Conservation (phyloP, 2,113 vertebrate species). For the Phainopepla nitens region DNA sequence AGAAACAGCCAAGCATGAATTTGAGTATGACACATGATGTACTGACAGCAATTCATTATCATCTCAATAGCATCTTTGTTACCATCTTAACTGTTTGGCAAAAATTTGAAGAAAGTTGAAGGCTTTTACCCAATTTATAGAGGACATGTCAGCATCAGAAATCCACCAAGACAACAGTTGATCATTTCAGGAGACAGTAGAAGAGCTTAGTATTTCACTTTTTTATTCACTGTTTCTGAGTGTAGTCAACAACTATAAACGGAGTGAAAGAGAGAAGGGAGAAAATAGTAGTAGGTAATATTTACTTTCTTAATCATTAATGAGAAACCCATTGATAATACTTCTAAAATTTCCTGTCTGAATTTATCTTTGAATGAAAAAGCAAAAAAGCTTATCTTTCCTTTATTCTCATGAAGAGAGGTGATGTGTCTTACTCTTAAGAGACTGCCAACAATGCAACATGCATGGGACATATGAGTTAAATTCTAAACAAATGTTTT, state of each 20-base stretch:
- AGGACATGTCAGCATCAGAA: neutral
- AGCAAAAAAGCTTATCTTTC: rapidly evolving
- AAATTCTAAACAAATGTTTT: neutral
- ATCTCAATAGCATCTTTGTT: neutral
- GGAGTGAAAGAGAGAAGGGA: neutral
- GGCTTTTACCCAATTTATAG: neutral
- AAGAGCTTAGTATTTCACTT: neutral
- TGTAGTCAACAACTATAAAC: neutral
- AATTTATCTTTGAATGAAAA: neutral
- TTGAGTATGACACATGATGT: neutral
- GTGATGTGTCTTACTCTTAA: neutral
- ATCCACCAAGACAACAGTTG: neutral
- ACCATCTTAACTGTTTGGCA: neutral
- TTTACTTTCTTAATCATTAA: neutral
- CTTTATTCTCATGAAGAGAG: neutral
- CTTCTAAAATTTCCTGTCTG: neutral
- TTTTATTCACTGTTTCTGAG: neutral
- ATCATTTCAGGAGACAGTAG: neutral
- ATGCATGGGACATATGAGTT: neutral
- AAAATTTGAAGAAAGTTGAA: neutral
- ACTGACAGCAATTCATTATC: neutral
- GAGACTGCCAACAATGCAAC: neutral
- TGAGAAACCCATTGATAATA: neutral
- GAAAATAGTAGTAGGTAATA: neutral
- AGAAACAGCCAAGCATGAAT: neutral